Evolutionary conservation across 2,888 invertebrate genomes (phyloP).

Genomic region (Drosophila paucipuncta): DNA sequence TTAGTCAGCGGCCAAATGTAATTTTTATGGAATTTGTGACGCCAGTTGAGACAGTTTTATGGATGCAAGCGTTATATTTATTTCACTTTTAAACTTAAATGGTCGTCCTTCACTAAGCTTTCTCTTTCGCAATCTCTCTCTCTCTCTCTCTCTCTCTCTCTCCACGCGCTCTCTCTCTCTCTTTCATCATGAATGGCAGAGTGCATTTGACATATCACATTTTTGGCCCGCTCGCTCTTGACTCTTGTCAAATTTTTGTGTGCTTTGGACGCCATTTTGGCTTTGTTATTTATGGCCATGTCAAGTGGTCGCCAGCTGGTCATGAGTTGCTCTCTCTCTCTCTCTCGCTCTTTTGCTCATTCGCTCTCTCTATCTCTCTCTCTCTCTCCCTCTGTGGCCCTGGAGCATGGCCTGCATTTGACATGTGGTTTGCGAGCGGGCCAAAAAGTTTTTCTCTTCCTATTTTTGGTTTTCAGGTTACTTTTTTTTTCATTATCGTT

Average conservation of each 20-base stretch:
- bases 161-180: not conserved
- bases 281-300: slow-evolving; percentile 78
- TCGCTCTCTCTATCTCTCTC: not conserved
- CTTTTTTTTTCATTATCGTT: not conserved
- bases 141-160: not conserved
- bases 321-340: slow-evolving; percentile 45
- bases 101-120: slow-evolving; percentile 11
- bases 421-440: slow-evolving; percentile 68
- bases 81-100: slow-evolving; percentile 48
- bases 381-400: slow-evolving; percentile 12
- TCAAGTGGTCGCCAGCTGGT: slow-evolving; percentile 75
- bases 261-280: slow-evolving; percentile 77
- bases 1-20: slow-evolving; percentile 34
- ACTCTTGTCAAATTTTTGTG: slow-evolving; percentile 58
- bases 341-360: too few species aligned
- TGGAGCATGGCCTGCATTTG: slow-evolving; percentile 72
- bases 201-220: slow-evolving; percentile 80
- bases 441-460: slow-evolving; percentile 33
- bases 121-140: not conserved
- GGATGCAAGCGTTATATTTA: slow-evolving; percentile 50
- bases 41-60: slow-evolving; percentile 54
- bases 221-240: slow-evolving; percentile 60
- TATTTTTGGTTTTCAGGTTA: not conserved
- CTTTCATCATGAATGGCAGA: slow-evolving; percentile 38
- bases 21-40: slow-evolving; percentile 39